These are phyloP conservation scores for Odontamblyopus lacepedii DNA, from an alignment of 2,797 vertebrate species.

Conservation along the genomic window DNA sequence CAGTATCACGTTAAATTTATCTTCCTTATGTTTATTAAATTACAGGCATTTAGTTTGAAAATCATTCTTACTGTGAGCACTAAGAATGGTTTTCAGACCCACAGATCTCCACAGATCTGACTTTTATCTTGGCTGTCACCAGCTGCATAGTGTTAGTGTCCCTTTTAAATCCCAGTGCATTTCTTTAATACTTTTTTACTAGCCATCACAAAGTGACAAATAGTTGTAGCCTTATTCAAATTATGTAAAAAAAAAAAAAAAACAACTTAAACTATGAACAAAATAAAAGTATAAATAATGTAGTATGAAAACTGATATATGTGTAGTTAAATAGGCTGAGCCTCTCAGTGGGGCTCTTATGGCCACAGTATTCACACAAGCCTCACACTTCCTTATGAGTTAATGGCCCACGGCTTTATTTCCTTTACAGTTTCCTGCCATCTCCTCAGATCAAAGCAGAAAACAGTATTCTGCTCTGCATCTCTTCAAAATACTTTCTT, in stretches of 20 bases:
- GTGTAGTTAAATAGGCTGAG: not conserved
- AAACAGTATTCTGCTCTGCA: conserved; percentile 20
- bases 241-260: not conserved
- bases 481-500: not conserved
- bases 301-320: no score
- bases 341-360: conserved; percentile 21
- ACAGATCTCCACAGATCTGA: no score
- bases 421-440: conserved; percentile 69
- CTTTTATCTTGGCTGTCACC: no score
- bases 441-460: conserved; percentile 68
- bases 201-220: not conserved
- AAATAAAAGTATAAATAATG: no score
- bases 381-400: conserved; percentile 65
- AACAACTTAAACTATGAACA: not conserved
- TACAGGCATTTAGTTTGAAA: no score
- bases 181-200: no score
- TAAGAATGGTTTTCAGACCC: no score
- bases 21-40: no score
- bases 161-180: no score
- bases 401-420: conserved; percentile 64
- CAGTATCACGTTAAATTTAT: no score
- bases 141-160: no score
- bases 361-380: conserved; percentile 42
- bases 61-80: no score
- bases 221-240: not conserved